Conservation (phyloP, 2,888 invertebrate genomes). For the Myopa tessellatipennis region DNA sequence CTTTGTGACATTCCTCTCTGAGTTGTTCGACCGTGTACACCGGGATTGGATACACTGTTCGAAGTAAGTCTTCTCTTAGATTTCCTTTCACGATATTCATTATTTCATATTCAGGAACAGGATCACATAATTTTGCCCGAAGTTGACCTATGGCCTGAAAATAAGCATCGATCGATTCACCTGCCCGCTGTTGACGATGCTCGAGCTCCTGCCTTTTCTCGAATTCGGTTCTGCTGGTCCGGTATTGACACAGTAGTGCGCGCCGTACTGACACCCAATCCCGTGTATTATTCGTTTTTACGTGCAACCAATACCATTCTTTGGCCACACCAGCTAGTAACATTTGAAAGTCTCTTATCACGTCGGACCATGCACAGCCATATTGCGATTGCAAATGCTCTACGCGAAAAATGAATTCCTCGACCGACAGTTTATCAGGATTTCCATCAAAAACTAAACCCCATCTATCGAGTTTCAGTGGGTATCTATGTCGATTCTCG, state of each 20-base stretch:
- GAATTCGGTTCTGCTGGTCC: slow-evolving; percentile 16
- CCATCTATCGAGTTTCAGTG: slow-evolving; percentile 27
- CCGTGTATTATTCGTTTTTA: not conserved
- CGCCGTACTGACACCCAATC: slow-evolving; percentile 8
- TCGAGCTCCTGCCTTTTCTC: slow-evolving; percentile 22
- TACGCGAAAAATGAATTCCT: slow-evolving; percentile 36
- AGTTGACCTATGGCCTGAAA: slow-evolving; percentile 18
- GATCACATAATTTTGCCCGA: not conserved
- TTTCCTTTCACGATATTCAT: slow-evolving; percentile 26
- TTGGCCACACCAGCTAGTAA: slow-evolving; percentile 21
- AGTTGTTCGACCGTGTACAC: slow-evolving; percentile 12
- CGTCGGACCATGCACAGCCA: not conserved
- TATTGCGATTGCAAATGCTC: slow-evolving; percentile 30
- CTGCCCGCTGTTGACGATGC: slow-evolving; percentile 19
- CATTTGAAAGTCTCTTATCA: slow-evolving; percentile 30
- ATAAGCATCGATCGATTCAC: slow-evolving; percentile 5
- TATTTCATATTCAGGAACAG: slow-evolving; percentile 24
- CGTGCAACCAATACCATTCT: slow-evolving; percentile 34
- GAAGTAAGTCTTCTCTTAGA: slow-evolving; percentile 5
- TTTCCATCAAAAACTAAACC: not conserved
- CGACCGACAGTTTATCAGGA: not conserved
- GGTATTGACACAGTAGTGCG: slow-evolving; percentile 7
- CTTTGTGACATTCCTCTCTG: not conserved
- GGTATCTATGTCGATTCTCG: too few species aligned
- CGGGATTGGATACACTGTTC: slow-evolving; percentile 14